Percentiles rank a stretch among this genome's conserved stretches.
These are phyloP conservation scores for Rhingia rostrata DNA, from an alignment of 2,888 invertebrate species.

Conservation along the genomic window DNA sequence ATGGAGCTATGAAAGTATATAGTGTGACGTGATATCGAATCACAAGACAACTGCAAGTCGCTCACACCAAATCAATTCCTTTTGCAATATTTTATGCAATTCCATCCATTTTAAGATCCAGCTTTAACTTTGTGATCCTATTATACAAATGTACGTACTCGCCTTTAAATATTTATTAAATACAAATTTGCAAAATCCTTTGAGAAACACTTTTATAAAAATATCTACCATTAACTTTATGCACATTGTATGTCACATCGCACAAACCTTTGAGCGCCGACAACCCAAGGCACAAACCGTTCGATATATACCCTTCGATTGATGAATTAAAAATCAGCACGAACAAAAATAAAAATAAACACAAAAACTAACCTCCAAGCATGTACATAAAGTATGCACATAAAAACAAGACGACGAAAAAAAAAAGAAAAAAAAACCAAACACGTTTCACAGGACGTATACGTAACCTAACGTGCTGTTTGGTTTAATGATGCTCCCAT, in stretches of 20 bases:
- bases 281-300: neutral
- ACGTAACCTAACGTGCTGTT: slow-evolving; percentile 47
- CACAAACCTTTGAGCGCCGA: neutral
- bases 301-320: slow-evolving; percentile 44
- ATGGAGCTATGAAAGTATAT: too few species aligned
- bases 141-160: neutral
- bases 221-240: slow-evolving; percentile 1
- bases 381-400: slow-evolving; percentile 44
- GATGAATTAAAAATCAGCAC: slow-evolving; percentile 67
- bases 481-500: slow-evolving; percentile 27
- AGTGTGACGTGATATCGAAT: too few species aligned
- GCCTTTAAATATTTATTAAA: slow-evolving; percentile 28
- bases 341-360: slow-evolving; percentile 1
- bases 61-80: slow-evolving; percentile 3
- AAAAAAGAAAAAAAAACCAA: neutral
- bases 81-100: slow-evolving; percentile 8
- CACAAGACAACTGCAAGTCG: too few species aligned
- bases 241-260: neutral
- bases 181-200: slow-evolving; percentile 13
- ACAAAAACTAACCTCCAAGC: slow-evolving; percentile 31
- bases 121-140: neutral
- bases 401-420: slow-evolving; percentile 2
- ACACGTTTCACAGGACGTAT: slow-evolving; percentile 41
- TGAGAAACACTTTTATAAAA: neutral
- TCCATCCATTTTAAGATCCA: neutral